These are phyloP conservation scores for Machaerirhynchus nigripectus DNA, from an alignment of 2,113 vertebrate genomes.

Conservation along the genomic window DNA sequence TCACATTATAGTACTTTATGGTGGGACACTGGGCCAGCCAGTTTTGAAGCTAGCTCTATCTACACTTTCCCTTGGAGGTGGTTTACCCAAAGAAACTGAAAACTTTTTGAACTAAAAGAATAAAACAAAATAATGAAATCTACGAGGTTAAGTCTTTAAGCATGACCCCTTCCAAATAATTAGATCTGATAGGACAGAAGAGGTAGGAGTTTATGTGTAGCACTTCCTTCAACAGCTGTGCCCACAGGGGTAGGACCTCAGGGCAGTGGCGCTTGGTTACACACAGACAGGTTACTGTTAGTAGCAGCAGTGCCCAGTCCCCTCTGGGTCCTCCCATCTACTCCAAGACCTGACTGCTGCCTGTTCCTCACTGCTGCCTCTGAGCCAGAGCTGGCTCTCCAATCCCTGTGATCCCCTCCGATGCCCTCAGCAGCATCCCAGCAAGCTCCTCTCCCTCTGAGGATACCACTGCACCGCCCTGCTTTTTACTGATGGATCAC, in stretches of 20 bases:
- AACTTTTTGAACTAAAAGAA: not conserved
- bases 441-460: not conserved
- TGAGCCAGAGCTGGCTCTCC: not conserved
- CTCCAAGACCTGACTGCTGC: not conserved
- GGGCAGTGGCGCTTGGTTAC: rapidly evolving
- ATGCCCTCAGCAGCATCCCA: not conserved
- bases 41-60: not conserved
- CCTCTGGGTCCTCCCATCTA: not conserved
- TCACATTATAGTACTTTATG: not conserved
- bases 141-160: not conserved
- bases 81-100: not conserved
- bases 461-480: not conserved
- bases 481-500: rapidly evolving
- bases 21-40: not conserved
- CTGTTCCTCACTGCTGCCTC: not conserved
- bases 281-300: not conserved
- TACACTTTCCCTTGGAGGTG: not conserved
- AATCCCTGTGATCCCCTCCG: too few species aligned
- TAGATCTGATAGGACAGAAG: not conserved
- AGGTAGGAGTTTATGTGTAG: not conserved
- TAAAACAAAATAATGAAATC: not conserved
- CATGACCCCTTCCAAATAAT: not conserved
- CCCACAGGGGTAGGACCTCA: too few species aligned
- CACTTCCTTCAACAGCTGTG: not conserved
- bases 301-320: not conserved